Conservation (phyloP, 1,140 invertebrate genomes). For the Ips typographus region DNA sequence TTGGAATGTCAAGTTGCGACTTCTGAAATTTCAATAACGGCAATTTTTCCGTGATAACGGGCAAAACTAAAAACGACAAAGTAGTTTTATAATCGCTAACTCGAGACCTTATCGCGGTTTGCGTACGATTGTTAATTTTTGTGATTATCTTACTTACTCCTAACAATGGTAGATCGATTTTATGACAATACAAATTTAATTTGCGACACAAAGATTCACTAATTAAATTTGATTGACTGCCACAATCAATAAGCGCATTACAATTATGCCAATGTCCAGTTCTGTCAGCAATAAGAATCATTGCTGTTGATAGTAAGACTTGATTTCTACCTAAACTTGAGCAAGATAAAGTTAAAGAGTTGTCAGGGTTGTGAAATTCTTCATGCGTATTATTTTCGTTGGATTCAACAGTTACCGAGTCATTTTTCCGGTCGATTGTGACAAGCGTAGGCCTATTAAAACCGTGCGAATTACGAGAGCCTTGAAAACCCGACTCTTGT, state of each 20-base stretch:
- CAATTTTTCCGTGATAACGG: constrained; percentile 19
- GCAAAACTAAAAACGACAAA: constrained; percentile 14
- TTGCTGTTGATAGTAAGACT: too few relatives aligned
- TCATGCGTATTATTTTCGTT: not conserved
- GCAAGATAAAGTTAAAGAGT: constrained; percentile 8
- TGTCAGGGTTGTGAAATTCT: not conserved
- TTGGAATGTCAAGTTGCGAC: constrained; percentile 36
- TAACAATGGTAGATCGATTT: constrained; percentile 14
- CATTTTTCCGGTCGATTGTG: not conserved
- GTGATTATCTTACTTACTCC: constrained; percentile 13
- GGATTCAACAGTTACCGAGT: not conserved
- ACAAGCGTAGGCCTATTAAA: not conserved
- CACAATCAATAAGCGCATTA: too few relatives aligned
- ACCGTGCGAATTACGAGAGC: not conserved
- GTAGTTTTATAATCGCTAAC: constrained; percentile 6
- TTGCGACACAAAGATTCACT: constrained; percentile 3
- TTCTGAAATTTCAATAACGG: constrained; percentile 36
- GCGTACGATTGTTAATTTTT: constrained; percentile 1
- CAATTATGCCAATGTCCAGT: too few relatives aligned
- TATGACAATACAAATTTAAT: constrained; percentile 21
- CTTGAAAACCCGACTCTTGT: not conserved
- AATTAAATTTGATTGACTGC: too few relatives aligned
- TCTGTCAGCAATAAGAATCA: too few relatives aligned
- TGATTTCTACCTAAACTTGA: too few relatives aligned
- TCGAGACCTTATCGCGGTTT: not conserved